Base-by-base conservation (phyloP, 2,888 invertebrate genomes). In the Microctonus aethiopoides region DNA sequence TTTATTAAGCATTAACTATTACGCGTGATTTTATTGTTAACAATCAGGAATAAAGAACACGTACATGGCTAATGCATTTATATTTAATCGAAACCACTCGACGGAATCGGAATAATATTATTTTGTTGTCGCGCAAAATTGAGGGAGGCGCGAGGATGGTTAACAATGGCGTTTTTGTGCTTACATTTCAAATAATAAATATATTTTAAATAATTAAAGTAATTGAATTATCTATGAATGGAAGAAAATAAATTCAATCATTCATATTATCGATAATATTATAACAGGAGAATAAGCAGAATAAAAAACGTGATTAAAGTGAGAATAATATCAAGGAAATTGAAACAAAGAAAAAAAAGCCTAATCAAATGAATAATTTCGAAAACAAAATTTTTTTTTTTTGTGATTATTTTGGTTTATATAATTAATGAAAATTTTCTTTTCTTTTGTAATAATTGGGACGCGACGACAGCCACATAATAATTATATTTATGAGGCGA, bases 61-160 rank as follows among this genome's bases (percentile, higher is more conserved):
- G 54, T 54, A 6, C 54, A 54, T 6, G 26, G 54, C 56, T 65
- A 24, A 26, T 66, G 29, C 29, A 41, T 51, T 20, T 32, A 51
- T 51, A 46, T 32, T 34, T 46, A 57, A 66, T 66, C 57, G 66
- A 66, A 66, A 66, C 57, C 66, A 56, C 39, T 56, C 57, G 66
- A 66, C 66, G 66, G 66, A 66, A 66, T 66, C 54, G 54, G 54
- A 54, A 24, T 13, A 54, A 13, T 57, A 20, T 52, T 52, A 60
- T 67, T 59, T 59, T 60, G 59, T 63, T 66, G 29, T 41, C 57
- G 24, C 26, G 41, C 57, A 20, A 29, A 29, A 52, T 34, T 24
- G 41, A 57, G 66, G 56, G 57, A 29, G 26, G 56, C 66, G 56
- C 57, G 66, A 24, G 26, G 54, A 54, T 24, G 54, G 54, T 54